Evolutionary conservation across 2,888 invertebrate genomes (phyloP).

Genomic region (Cheilosia grossa): DNA sequence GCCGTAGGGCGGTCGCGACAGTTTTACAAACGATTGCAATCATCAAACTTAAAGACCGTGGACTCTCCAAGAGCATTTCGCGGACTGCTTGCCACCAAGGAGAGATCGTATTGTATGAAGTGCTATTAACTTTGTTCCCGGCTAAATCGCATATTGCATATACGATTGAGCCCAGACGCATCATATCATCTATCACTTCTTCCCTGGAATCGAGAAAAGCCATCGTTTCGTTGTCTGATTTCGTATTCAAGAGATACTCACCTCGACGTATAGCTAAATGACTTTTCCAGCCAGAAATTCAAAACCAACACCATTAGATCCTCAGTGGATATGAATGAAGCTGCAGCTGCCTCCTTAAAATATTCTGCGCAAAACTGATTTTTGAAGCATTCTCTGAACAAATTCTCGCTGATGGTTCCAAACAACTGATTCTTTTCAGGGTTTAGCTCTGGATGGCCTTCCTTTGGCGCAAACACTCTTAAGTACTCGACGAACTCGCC

Average conservation of each 20-base stretch:
- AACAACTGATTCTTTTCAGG: conserved; percentile 79
- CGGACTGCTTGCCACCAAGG: conserved; percentile 93
- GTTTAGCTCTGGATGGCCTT: conserved; percentile 80
- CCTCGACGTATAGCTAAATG: conserved; percentile 81
- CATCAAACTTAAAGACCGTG: conserved; percentile 90
- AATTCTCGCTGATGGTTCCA: conserved; percentile 79
- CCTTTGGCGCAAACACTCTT: conserved; percentile 78
- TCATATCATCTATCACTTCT: conserved; percentile 85
- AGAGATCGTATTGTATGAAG: conserved; percentile 88
- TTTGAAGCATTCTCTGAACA: conserved; percentile 79
- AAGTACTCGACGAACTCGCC: conserved; percentile 85
- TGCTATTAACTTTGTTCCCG: conserved; percentile 85
- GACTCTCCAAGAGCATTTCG: conserved; percentile 88
- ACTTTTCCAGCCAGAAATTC: conserved; percentile 88
- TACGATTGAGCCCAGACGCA: conserved; percentile 87
- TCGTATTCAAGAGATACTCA: background rate
- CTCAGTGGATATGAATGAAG: conserved; percentile 82
- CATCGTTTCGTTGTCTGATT: background rate
- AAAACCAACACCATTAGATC: conserved; percentile 89
- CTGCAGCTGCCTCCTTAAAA: conserved; percentile 78
- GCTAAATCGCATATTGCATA: conserved; percentile 87
- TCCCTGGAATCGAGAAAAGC: conserved; percentile 77
- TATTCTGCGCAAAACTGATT: conserved; percentile 83
- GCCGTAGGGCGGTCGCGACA: conserved; percentile 84
- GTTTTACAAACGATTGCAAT: conserved; percentile 93